Evolutionary conservation across 1,140 invertebrate species (phyloP).

Genomic region (Heterodera carotae): DNA sequence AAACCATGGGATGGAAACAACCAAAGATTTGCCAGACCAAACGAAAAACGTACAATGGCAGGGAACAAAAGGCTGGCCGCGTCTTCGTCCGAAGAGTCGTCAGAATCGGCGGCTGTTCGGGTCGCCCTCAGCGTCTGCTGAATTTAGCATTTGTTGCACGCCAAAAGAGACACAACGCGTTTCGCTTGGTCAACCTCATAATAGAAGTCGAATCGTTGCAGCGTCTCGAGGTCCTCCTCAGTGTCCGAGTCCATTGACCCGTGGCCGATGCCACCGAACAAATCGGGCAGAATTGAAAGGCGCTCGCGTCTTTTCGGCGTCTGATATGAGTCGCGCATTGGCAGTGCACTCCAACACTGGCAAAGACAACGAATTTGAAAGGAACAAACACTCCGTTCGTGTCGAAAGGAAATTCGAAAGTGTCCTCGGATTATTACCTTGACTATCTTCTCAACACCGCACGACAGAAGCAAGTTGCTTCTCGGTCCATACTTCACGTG

Average conservation of each 20-base stretch:
- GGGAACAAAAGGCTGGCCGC: neutral
- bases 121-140: constrained; percentile 22
- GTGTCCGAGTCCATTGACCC: constrained; percentile 15
- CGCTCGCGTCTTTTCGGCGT: constrained; percentile 20
- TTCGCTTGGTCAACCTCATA: constrained; percentile 19
- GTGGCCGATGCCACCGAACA: neutral
- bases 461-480: constrained; percentile 83
- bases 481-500: constrained; percentile 86
- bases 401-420: too few relatives aligned
- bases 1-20: too few relatives aligned
- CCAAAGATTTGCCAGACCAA: neutral
- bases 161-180: neutral
- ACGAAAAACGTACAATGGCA: neutral
- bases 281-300: neutral
- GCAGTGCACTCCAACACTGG: constrained; percentile 24
- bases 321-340: constrained; percentile 10
- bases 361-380: neutral
- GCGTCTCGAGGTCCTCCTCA: constrained; percentile 31
- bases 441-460: constrained; percentile 74
- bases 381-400: too few relatives aligned
- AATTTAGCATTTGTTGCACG: neutral
- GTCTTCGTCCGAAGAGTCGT: neutral
- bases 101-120: neutral
- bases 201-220: constrained; percentile 31
- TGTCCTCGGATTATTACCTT: neutral